A percentile compares a stretch with the other conserved stretches of the same genome.
phyloP scores from a whole-genome alignment of 1,140 invertebrate genomes.

The Cotesia chilonis region DNA sequence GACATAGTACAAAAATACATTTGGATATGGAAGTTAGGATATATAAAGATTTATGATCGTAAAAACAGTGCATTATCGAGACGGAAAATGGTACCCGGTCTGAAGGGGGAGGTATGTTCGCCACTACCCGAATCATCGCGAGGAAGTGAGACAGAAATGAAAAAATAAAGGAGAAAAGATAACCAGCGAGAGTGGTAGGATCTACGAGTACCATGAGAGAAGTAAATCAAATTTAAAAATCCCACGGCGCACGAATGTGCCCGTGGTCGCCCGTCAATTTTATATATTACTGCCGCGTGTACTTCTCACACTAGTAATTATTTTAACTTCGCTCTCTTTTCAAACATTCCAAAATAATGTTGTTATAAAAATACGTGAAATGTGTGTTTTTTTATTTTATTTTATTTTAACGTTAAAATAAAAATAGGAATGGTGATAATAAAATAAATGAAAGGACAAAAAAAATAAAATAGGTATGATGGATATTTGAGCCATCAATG shows the following conservation, averaged over 20 bases:
- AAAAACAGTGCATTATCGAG: slow-evolving; percentile 37
- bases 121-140: background rate
- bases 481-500: slow-evolving; percentile 9
- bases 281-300: background rate
- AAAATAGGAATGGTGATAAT: background rate
- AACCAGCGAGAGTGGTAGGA: slow-evolving; percentile 39
- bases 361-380: background rate
- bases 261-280: slow-evolving; percentile 23
- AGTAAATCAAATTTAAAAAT: slow-evolving; percentile 65
- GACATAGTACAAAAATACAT: slow-evolving; percentile 26
- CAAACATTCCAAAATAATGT: too few relatives aligned
- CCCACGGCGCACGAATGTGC: slow-evolving; percentile 54
- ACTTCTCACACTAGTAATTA: slow-evolving; percentile 10
- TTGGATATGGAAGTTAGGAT: slow-evolving; percentile 28
- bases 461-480: slow-evolving; percentile 9
- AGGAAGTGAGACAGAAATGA: too few relatives aligned
- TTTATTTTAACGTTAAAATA: background rate
- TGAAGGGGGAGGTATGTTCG: slow-evolving; percentile 11
- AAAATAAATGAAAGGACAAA: background rate
- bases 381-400: background rate
- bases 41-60: slow-evolving; percentile 35
- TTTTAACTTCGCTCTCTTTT: background rate
- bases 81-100: slow-evolving; percentile 11
- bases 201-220: slow-evolving; percentile 61
- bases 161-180: slow-evolving; percentile 2